Base-by-base conservation (phyloP, 2,113 vertebrate genomes). In the Bagarius yarrelli region DNA sequence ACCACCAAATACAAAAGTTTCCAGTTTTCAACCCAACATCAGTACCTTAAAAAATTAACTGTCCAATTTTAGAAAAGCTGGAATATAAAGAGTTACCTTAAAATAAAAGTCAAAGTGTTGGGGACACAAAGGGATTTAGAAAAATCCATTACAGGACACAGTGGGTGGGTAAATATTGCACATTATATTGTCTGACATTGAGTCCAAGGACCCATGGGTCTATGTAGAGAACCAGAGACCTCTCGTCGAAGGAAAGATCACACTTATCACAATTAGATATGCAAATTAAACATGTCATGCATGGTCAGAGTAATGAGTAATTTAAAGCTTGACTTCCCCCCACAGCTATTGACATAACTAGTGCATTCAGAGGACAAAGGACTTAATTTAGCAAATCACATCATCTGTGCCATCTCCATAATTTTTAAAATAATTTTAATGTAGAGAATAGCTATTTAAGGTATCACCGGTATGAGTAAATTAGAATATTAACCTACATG, bases 281-380 rank as follows among this genome's bases (percentile, higher is more conserved):
- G 88, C 73, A 85, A 89, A 87, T 87, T 75, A 81, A 75, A 71
- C 52, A 83, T 61, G 81, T 87, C 82, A 87, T 85, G 86, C 81
- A 80, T 87, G 83, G 70, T 84, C 80, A 83, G 81, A 61, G 77
- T 87, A 85, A 86, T 87, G 78, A 84, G 84, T 85, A 87, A 87
- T 88, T 86, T 85, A 87, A 83, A 67, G 87, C 84, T 83, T 85
- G 83, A 87, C 59, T 86, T 86, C 81, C 73, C 53, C 78, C 63
- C 76, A 75, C 66, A 55, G 76, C 75, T 84, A 84, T 85, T 87
- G 83, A 85, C 85, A 86, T 76, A 85, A 83, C 71, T 84, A 74
- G 81, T 79, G 76, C 83, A 87, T 82, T 70, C 66, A 86, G 79
- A 81, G 86, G 85, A 88, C 84, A 85, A 83, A 76, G 27, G 47